Evolutionary conservation across 2,888 invertebrate species (phyloP).

Genomic region (Myopa testacea): DNA sequence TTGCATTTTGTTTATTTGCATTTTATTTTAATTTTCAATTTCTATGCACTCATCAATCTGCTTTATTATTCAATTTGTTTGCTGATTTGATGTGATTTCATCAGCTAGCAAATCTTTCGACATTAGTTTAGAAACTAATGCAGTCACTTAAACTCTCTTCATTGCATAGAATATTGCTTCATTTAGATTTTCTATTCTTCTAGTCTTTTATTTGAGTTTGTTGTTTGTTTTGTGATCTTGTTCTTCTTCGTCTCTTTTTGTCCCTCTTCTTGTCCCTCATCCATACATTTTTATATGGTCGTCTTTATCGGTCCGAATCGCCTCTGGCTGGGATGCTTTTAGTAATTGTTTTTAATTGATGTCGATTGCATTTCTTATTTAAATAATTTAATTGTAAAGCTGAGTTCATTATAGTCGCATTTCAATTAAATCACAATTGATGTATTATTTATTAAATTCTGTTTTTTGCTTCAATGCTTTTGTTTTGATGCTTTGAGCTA

Average conservation of each 20-base stretch:
- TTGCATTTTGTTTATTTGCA: not conserved
- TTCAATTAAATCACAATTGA: not conserved
- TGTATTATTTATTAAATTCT: slow-evolving; percentile 1
- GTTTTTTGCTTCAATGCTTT: not conserved
- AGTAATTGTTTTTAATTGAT: slow-evolving; percentile 36
- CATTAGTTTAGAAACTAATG: not conserved
- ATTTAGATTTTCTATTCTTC: not conserved
- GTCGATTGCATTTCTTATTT: slow-evolving; percentile 28
- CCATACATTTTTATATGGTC: not conserved
- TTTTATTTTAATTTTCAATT: not conserved
- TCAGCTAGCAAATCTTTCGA: not conserved
- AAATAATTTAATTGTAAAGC: slow-evolving; percentile 22
- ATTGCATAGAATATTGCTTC: not conserved
- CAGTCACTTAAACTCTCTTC: not conserved
- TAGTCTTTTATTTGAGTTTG: not conserved
- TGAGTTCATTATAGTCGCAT: slow-evolving; percentile 4
- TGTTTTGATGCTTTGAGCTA: not conserved
- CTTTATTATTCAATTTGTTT: not conserved
- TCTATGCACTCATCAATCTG: not conserved
- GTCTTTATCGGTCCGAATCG: not conserved
- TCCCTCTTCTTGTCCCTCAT: not conserved
- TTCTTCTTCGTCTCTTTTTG: not conserved
- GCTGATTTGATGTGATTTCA: not conserved
- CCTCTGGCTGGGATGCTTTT: not conserved
- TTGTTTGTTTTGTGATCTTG: not conserved